Base-by-base conservation (phyloP, 2,113 vertebrate species). In the Zosterops lateralis region DNA sequence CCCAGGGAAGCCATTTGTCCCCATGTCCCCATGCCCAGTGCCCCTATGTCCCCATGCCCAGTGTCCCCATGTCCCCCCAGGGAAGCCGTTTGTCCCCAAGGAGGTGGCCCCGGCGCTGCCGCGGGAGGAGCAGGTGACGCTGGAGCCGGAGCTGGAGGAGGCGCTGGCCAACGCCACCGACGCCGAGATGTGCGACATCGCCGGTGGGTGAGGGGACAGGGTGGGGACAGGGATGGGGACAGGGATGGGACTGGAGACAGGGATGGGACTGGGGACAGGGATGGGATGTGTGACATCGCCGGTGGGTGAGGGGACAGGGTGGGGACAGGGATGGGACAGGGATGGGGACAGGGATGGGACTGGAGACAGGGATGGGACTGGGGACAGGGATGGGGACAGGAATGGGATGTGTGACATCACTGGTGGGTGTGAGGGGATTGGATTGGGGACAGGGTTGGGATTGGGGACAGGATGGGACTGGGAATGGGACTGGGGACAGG, bases 171-270 rank as follows among this genome's bases (percentile, higher is more conserved):
- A 99, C 0, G 99, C 99, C 96, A 98, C 98, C 0, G 99, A 99
- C 1, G 99, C 99, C 0, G 99, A 99, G 96, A 99, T 99, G 99
- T 99, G 99, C 15, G 99, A 99, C 84, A 99, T 99, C 44, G 99
- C 99, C 94, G 99, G 99, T 99, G 56, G 29, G 97, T 54, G 53
- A 29, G 51, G 62, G 34, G 17, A 10, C 6, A 9, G 42, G 14
- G 14, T 3, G 2, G 66, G 47, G 7, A 42, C 2, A 16, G 40
- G 40, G 7, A 4, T 7, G 66, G 47, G 13, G 18, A 45, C 36
- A 36, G 36, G 36, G 9, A 36, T 36, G 66, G 47, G n/a, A n/a
- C n/a, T n/a, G n/a, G n/a, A n/a, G 7, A 42, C 2, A 16, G 40
- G 38, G 7, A 4, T 7, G 66, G 47, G 13, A 36, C n/a, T n/a